A percentile compares a stretch with the other conserved stretches of the same genome.
Conservation (phyloP, 1,140 invertebrate species). For the Galleria mellonella region DNA sequence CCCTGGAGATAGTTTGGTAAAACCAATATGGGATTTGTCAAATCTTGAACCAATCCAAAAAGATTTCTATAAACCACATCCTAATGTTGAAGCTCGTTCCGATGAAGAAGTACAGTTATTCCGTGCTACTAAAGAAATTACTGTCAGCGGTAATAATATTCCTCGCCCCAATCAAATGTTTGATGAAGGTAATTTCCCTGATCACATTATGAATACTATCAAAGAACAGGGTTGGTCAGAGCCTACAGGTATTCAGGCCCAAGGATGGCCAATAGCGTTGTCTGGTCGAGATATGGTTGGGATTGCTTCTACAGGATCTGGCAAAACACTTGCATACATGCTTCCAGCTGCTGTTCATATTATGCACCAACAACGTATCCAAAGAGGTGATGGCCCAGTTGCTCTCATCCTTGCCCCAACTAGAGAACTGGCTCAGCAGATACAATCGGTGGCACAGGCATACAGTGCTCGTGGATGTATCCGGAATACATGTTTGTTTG, state of each 20-base stretch:
- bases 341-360: slow-evolving; percentile 86
- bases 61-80: slow-evolving; percentile 93
- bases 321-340: slow-evolving; percentile 93
- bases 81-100: slow-evolving; percentile 81
- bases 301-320: slow-evolving; percentile 96
- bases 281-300: slow-evolving; percentile 94
- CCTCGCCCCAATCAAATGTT: slow-evolving; percentile 91
- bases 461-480: slow-evolving; percentile 90
- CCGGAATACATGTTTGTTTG: slow-evolving; percentile 96
- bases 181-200: slow-evolving; percentile 92
- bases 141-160: slow-evolving; percentile 86
- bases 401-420: slow-evolving; percentile 96
- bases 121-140: slow-evolving; percentile 87
- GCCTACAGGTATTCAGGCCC: slow-evolving; percentile 91
- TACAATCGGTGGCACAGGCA: slow-evolving; percentile 94
- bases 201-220: slow-evolving; percentile 86
- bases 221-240: slow-evolving; percentile 88
- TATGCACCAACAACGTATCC: slow-evolving; percentile 80
- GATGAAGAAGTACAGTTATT: slow-evolving; percentile 85
- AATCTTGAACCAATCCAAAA: slow-evolving; percentile 90
- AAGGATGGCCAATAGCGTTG: slow-evolving; percentile 95
- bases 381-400: slow-evolving; percentile 92
- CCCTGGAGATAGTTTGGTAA: slow-evolving; percentile 86
- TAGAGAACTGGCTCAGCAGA: slow-evolving; percentile 97
- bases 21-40: slow-evolving; percentile 88